Evolutionary conservation across 35 echinoderm and acorn worm species (phyloP), one percentile per base, ranked within the genome.

Genomic region (Stichopus chloronotus): DNA sequence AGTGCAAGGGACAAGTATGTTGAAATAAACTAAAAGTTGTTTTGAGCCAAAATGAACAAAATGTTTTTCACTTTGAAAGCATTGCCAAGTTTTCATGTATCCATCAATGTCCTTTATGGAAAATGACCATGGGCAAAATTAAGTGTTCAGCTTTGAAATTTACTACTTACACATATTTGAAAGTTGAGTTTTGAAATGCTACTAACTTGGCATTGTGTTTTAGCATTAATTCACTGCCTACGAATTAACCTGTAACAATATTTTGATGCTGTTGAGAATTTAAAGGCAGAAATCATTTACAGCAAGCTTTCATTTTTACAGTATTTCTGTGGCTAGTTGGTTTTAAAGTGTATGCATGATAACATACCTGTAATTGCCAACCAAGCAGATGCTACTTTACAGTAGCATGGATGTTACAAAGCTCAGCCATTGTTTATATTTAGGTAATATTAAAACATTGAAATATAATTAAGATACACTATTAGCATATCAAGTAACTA

Each of bases 181-280:
- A 78, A 78, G 74, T 78, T 78, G 74, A 78, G n/a, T 78, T 78
- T 13, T 6, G 14, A 76, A 76, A 20, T 76, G 72, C 52, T 78
- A 78, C 74, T 78, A n/a, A 78, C 8, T 24, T 78, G 21, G 74
- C 5, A 78, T 78, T 78, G 74, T 78, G 74, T 78, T 78, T 19
- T 78, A 78, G 74, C 2, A 20, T 78, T 78, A 2, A 30, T 30
- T 2, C n/a, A 22, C 10, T 78, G 74, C 74, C 74, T 78, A 8
- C 52, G 74, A 78, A 78, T 30, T 78, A 78, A 78, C 74, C 11
- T 78, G 14, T 78, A 17, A 78, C 74, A 78, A 20, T 78, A 8
- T 78, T 78, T 22, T 78, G 74, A 78, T 78, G 74, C 10, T 78
- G 74, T n/a, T 78, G 74, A 78, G 74, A 78, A 78, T 4, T 78